Evolutionary conservation across 2,113 vertebrate species (phyloP).

Genomic region (Hypomesus transpacificus): DNA sequence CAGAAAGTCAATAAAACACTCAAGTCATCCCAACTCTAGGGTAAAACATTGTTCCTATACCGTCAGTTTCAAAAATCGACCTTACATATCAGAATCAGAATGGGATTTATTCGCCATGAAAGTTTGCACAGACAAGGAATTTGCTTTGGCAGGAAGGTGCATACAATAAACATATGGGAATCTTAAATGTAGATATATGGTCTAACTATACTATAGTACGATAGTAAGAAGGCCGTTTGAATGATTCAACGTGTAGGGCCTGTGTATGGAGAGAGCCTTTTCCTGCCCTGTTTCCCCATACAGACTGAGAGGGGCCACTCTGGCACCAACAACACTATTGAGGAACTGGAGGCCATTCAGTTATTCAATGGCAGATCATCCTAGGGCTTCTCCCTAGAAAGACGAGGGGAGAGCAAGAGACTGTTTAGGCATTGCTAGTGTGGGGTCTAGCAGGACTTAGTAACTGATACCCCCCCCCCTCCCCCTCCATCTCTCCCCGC

Average conservation of each 20-base stretch:
- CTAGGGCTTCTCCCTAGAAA: not conserved
- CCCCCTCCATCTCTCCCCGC: constrained; percentile 1
- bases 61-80: constrained; percentile 5
- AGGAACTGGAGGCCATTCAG: constrained; percentile 11
- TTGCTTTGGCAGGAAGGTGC: no score
- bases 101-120: no score
- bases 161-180: no score
- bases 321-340: constrained; percentile 24
- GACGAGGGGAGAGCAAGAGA: constrained; percentile 4
- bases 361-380: not conserved
- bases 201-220: no score
- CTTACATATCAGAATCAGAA: no score
- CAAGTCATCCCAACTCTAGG: constrained; percentile 15
- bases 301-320: constrained; percentile 16
- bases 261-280: constrained; percentile 16
- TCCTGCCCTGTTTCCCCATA: not conserved
- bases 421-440: not conserved
- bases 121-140: no score
- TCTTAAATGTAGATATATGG: no score
- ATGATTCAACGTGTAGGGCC: constrained; percentile 18
- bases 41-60: not conserved
- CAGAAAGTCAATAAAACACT: constrained; percentile 46
- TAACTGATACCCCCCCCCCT: not conserved
- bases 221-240: no score
- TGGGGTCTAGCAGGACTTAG: not conserved